phyloP scores from a whole-genome alignment of 1,140 invertebrate genomes.

The Drosophila asahinai region DNA sequence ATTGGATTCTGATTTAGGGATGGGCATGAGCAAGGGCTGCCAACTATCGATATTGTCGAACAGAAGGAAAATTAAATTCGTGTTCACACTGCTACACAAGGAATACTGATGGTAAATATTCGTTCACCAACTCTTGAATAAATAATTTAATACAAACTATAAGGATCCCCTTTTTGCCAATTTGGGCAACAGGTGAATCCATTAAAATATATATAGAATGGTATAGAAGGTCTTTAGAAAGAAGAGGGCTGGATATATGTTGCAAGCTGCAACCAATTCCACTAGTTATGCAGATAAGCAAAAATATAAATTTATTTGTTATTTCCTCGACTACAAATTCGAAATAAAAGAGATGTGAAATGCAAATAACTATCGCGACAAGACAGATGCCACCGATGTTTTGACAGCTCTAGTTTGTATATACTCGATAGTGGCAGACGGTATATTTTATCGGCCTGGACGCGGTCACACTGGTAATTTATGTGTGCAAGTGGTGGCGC shows the following conservation, averaged over 20 bases:
- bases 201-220: neutral
- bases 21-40: neutral
- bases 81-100: neutral
- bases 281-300: too few species aligned
- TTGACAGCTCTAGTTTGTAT: slow-evolving; percentile 10
- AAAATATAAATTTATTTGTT: too few species aligned
- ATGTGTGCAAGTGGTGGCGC: slow-evolving; percentile 49
- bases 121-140: too few species aligned
- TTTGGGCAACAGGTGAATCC: too few species aligned
- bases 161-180: too few species aligned
- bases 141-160: too few species aligned
- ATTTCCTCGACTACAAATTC: too few species aligned
- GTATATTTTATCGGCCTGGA: neutral
- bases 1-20: slow-evolving; percentile 12
- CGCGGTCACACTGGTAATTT: slow-evolving; percentile 40
- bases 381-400: neutral
- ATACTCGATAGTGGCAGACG: slow-evolving; percentile 3
- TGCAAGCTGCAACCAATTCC: too few species aligned
- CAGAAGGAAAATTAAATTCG: neutral
- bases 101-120: too few species aligned
- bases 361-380: neutral
- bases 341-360: neutral
- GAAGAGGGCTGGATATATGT: too few species aligned
- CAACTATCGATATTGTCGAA: neutral
- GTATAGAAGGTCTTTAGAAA: too few species aligned